Base-by-base conservation (phyloP, 2,888 invertebrate genomes). In the Orchesella flavescens region DNA sequence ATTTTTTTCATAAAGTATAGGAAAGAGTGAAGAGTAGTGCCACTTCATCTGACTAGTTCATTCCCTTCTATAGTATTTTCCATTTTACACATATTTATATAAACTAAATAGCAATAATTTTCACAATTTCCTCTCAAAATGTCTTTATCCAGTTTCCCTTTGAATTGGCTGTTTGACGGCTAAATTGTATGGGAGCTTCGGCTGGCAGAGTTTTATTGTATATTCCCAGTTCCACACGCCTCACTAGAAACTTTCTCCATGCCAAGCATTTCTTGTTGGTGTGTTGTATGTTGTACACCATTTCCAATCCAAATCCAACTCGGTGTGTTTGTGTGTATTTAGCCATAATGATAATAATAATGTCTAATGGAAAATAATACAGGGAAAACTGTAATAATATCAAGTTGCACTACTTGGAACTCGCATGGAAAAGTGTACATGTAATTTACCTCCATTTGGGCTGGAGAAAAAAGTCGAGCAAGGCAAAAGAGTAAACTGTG, bases 31-130 rank as follows among this genome's bases (percentile, higher is more conserved):
- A 34, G 34, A 34, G 34, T 7, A 34, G n/a, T n/a, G n/a, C 34
- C 34, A 34, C 34, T 34, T 34, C 34, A 34, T 4, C 34, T 7
- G 3, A 34, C 2, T 34, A 7, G 3, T 34, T 34, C 7, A 7
- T 7, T 34, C 34, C 34, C n/a, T n/a, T n/a, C n/a, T n/a, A n/a
- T n/a, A n/a, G n/a, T 34, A 34, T 34, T 34, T 34, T 34, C 34
- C 34, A 34, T 34, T 34, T 34, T 34, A 34, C 34, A 34, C 34
- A 7, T 66, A 44, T 44, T 66, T 66, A 66, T 66, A 66, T 17
- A 66, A 46, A 66, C 34, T 66, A 66, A 44, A 66, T 17, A 66
- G 43, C 19, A 66, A 66, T 66, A 66, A 66, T 44, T 66, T 66
- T 21, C 53, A 59, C 59, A 12, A 12, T 44, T 63, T 63, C 34